Percentiles rank a stretch among this genome's conserved stretches.
These are phyloP conservation scores for Cyclophora albipunctata DNA, from an alignment of 2,888 invertebrate species.

Conservation along the genomic window DNA sequence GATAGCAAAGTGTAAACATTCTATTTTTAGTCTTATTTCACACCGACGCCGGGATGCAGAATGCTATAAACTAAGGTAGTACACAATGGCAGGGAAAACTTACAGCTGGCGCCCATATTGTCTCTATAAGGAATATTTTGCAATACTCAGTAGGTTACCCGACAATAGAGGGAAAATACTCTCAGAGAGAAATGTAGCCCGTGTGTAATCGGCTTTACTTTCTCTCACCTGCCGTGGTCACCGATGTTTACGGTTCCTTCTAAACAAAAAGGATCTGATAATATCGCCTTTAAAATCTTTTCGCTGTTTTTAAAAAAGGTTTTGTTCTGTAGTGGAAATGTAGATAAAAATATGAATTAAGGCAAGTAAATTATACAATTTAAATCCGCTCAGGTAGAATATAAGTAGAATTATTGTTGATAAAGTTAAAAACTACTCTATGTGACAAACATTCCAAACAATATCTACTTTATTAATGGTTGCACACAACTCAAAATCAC, in stretches of 20 bases:
- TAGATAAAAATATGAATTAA: no score
- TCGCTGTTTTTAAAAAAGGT: no score
- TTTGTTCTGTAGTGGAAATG: no score
- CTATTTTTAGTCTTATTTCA: not conserved
- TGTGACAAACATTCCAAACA: no score
- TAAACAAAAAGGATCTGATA: constrained; percentile 9
- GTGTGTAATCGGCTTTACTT: constrained; percentile 63
- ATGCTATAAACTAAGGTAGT: not conserved
- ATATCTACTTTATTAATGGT: no score
- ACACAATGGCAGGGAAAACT: constrained; percentile 12
- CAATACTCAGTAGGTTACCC: constrained; percentile 23
- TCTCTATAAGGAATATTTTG: constrained; percentile 27
- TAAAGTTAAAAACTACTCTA: no score
- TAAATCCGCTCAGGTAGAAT: no score
- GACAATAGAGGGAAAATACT: constrained; percentile 44
- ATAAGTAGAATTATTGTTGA: no score
- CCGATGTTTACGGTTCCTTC: constrained; percentile 17
- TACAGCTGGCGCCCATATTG: constrained; percentile 13
- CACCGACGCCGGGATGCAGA: not conserved
- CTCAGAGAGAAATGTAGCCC: constrained; percentile 38
- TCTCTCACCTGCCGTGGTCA: constrained; percentile 31
- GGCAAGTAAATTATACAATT: no score
- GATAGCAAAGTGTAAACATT: no score
- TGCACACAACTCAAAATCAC: no score
- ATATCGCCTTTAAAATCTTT: no score